These are phyloP conservation scores for Xenopus borealis DNA, from an alignment of 2,113 vertebrate species.

Conservation along the genomic window DNA sequence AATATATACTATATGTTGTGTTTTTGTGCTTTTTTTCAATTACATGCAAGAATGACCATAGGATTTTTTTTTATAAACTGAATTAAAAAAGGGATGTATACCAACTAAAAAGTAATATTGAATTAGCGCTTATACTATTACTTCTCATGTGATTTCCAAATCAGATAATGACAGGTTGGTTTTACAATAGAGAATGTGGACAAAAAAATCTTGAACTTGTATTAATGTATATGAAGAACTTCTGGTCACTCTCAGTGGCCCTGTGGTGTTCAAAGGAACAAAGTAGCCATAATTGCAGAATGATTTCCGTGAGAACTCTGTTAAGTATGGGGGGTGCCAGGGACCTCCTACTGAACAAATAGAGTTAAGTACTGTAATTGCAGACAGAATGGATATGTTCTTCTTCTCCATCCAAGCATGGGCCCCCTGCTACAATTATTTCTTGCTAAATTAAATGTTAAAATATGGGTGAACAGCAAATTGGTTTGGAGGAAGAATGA, in stretches of 20 bases:
- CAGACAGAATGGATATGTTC: slow-evolving; percentile 16
- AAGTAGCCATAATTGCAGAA: not conserved
- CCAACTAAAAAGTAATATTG: no score
- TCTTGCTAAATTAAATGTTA: not conserved
- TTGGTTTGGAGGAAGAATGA: not conserved
- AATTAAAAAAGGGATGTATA: no score
- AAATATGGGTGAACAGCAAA: slow-evolving; percentile 10
- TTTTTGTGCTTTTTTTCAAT: no score
- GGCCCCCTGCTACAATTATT: slow-evolving; percentile 8
- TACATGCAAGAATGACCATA: no score
- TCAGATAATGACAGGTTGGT: no score
- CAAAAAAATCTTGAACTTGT: no score
- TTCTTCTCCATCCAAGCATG: slow-evolving; percentile 25
- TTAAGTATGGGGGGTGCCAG: slow-evolving; percentile 7
- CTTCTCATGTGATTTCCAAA: no score
- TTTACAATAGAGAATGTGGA: no score
- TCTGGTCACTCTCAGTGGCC: not conserved
- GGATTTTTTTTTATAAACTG: no score
- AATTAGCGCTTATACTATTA: no score
- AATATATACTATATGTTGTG: no score
- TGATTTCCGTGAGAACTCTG: not conserved
- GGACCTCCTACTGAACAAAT: not conserved
- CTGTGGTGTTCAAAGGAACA: not conserved
- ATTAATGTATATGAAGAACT: not conserved
- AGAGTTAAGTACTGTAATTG: slow-evolving; percentile 20